These are phyloP conservation scores for Procambarus clarkii DNA, from an alignment of 1,140 invertebrate species.

Conservation along the genomic window DNA sequence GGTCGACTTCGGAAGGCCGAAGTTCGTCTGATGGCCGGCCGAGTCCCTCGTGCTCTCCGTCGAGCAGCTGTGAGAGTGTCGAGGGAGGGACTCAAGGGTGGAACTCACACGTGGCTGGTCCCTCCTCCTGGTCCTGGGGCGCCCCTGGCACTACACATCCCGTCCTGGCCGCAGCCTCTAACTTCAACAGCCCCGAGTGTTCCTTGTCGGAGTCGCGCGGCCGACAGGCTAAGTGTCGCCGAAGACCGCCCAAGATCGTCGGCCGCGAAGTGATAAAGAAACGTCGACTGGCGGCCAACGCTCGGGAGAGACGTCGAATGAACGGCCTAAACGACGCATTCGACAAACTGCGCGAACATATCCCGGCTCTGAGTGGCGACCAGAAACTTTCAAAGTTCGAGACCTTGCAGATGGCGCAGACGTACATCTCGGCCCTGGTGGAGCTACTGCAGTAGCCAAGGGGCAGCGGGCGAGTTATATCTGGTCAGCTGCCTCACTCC, in stretches of 20 bases:
- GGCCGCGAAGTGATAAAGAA: conserved; percentile 58
- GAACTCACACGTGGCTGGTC: conserved; percentile 20
- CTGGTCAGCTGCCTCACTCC: conserved; percentile 36
- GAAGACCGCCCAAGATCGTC: conserved; percentile 43
- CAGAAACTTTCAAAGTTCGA: conserved; percentile 91
- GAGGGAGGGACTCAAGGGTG: conserved; percentile 31
- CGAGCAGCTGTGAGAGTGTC: conserved; percentile 56
- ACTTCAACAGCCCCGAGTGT: conserved; percentile 34
- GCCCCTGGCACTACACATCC: conserved; percentile 56
- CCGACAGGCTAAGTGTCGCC: conserved; percentile 49
- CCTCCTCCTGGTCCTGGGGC: conserved; percentile 60
- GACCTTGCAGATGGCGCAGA: conserved; percentile 92
- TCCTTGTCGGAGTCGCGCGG: conserved; percentile 34
- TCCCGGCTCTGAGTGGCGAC: conserved; percentile 85
- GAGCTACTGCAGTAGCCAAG: conserved; percentile 55
- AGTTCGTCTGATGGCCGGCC: conserved; percentile 47
- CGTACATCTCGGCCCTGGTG: conserved; percentile 84
- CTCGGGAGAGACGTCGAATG: conserved; percentile 86
- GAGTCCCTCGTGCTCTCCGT: conserved; percentile 48
- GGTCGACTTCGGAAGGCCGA: conserved; percentile 26
- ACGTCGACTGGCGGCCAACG: conserved; percentile 85
- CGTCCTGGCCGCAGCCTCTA: conserved; percentile 43
- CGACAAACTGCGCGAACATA: conserved; percentile 86
- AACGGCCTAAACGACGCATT: conserved; percentile 89
- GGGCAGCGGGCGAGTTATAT: conserved; percentile 32